phyloP scores from a whole-genome alignment of 2,888 invertebrate genomes.

The Dasysyrphus albostriatus region DNA sequence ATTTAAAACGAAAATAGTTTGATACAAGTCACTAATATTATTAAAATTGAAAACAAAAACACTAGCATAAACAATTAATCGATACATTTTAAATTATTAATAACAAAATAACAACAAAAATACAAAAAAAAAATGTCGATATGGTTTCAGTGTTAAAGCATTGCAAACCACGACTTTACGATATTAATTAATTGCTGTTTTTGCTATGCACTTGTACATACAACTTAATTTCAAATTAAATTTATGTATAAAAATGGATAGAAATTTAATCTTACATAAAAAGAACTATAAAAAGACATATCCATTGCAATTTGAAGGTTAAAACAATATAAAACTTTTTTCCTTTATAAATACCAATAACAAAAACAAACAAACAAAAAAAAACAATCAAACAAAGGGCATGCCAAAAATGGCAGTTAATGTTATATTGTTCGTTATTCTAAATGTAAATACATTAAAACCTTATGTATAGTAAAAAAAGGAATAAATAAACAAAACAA shows the following conservation, averaged over 20 bases:
- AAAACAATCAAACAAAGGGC: conserved; percentile 43
- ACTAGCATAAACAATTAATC: conserved; percentile 66
- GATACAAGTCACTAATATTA: conserved; percentile 72
- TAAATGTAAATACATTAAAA: conserved; percentile 77
- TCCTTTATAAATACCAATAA: conserved; percentile 64
- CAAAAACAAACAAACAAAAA: conserved; percentile 29
- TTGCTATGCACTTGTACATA: conserved; percentile 57
- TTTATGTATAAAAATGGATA: conserved; percentile 66
- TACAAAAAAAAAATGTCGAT: conserved; percentile 53
- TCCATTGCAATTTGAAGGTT: conserved; percentile 74
- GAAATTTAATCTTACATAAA: conserved; percentile 61
- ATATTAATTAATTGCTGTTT: conserved; percentile 60
- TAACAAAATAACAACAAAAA: conserved; percentile 36
- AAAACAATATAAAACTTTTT: conserved; percentile 56
- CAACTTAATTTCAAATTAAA: conserved; percentile 53
- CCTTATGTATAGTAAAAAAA: conserved; percentile 60
- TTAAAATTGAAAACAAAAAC: conserved; percentile 44
- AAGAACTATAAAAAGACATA: conserved; percentile 69
- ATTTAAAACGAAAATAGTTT: conserved; percentile 72
- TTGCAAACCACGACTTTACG: conserved; percentile 72
- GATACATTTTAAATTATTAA: conserved; percentile 69
- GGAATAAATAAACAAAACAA: conserved; percentile 35
- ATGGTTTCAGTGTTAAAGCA: conserved; percentile 63
- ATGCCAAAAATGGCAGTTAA: conserved; percentile 67
- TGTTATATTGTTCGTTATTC: conserved; percentile 81